Conservation (phyloP, 2,113 vertebrate genomes). For the Galbula dea region DNA sequence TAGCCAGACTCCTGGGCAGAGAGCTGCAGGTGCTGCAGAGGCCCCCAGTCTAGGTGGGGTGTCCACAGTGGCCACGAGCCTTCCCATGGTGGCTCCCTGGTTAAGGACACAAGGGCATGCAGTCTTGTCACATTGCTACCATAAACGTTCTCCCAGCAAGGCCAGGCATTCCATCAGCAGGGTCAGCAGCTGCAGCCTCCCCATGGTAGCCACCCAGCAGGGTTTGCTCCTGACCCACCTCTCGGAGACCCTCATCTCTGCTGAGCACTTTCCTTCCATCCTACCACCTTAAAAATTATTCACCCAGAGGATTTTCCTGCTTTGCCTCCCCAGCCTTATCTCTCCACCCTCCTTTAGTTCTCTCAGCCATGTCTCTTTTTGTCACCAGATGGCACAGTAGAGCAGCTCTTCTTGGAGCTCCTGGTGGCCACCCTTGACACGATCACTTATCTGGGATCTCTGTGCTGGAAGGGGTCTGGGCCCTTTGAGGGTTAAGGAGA, state of each 20-base stretch:
- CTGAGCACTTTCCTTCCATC: too few species aligned
- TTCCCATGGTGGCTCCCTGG: neutral
- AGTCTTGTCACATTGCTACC: fast-evolving
- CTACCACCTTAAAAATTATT: fast-evolving
- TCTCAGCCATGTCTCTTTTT: neutral
- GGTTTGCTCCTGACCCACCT: neutral
- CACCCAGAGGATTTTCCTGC: neutral
- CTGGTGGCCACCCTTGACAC: neutral
- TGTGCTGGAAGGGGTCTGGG: neutral
- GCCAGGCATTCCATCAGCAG: neutral
- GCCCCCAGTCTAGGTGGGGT: fast-evolving
- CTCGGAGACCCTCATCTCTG: fast-evolving
- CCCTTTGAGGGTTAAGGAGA: neutral
- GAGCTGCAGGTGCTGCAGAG: neutral
- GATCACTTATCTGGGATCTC: fast-evolving
- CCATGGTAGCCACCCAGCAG: fast-evolving
- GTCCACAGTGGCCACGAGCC: fast-evolving
- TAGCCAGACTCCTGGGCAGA: neutral
- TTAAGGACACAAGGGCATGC: neutral
- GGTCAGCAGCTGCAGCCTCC: neutral
- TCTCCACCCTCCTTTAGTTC: fast-evolving
- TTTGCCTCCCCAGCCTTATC: neutral
- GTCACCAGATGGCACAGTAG: neutral
- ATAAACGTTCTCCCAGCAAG: fast-evolving
- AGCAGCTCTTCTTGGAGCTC: neutral